Conservation (phyloP, 2,113 vertebrate species). For the Quiscalus mexicanus region DNA sequence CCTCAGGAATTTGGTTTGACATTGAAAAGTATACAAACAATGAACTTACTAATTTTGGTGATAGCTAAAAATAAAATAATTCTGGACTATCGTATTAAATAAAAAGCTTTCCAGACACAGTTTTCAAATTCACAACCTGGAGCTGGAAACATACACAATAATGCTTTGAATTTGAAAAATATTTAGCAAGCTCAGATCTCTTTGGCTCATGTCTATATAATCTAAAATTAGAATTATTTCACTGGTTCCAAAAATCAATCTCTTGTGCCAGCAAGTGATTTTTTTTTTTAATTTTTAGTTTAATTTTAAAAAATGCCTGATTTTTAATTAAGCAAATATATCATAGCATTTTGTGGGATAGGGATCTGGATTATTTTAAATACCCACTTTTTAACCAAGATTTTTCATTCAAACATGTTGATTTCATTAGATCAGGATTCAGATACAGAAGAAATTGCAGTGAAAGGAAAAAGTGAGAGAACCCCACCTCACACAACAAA, state of each 20-base stretch:
- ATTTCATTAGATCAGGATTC: neutral
- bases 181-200: neutral
- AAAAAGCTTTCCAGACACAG: neutral
- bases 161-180: neutral
- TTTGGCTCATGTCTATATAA: neutral
- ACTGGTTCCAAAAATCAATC: neutral
- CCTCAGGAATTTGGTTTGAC: neutral
- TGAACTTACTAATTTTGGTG: neutral
- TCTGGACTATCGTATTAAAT: neutral
- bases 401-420: neutral
- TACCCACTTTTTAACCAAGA: neutral
- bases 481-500: fast-evolving
- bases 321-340: neutral
- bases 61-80: neutral
- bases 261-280: neutral
- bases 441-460: neutral
- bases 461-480: neutral
- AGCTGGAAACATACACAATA: neutral
- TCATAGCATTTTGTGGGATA: neutral
- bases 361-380: neutral
- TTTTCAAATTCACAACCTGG: neutral
- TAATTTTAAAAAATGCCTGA: neutral
- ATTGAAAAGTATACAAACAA: neutral
- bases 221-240: slow-evolving; percentile 10
- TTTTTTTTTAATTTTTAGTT: neutral